Conservation (phyloP, 2,797 vertebrate species). For the Argya squamiceps region DNA sequence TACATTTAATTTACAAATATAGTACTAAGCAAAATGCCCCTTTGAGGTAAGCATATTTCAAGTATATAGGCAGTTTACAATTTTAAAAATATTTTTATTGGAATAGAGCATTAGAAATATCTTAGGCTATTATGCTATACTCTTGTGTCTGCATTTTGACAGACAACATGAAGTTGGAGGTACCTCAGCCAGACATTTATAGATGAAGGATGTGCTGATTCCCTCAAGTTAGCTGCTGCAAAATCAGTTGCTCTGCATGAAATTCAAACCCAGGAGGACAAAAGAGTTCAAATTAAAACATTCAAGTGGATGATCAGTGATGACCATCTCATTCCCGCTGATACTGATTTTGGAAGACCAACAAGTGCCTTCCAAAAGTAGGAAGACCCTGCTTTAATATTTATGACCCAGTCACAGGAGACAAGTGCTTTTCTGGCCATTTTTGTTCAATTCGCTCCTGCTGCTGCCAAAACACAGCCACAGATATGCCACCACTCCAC, state of each 20-base stretch:
- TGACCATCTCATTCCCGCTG: neutral
- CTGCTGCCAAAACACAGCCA: rapidly evolving
- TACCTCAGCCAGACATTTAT: neutral
- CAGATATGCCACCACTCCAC: rapidly evolving
- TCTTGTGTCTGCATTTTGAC: neutral
- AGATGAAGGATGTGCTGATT: neutral
- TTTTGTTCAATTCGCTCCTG: neutral
- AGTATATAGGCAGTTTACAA: neutral
- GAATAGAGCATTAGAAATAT: neutral
- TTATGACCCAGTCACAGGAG: neutral
- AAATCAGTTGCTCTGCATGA: neutral
- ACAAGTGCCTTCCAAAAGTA: neutral
- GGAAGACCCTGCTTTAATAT: neutral
- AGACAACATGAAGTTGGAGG: neutral
- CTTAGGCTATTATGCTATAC: neutral
- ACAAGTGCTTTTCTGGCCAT: neutral
- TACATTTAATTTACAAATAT: neutral
- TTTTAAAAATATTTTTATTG: neutral
- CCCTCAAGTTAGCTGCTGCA: neutral
- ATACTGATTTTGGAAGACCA: neutral
- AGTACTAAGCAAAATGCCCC: neutral
- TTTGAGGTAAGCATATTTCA: neutral
- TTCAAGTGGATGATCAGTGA: neutral
- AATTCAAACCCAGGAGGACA: neutral
- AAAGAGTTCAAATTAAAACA: neutral